These are phyloP conservation scores for Druceiella hillmani DNA, from an alignment of 2,888 invertebrate genomes.

Conservation along the genomic window DNA sequence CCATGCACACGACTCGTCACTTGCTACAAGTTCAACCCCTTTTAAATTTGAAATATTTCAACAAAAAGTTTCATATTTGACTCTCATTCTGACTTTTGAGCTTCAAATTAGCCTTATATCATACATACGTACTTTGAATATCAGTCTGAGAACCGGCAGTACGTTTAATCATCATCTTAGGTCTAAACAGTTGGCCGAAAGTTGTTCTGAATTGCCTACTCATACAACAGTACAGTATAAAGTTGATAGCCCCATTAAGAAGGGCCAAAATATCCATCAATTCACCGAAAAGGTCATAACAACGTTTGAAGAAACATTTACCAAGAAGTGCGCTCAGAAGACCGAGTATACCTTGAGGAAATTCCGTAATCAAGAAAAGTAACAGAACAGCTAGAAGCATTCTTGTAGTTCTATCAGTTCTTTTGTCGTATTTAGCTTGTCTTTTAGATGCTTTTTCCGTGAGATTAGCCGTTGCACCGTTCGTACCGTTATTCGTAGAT, in stretches of 20 bases:
- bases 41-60: too few relatives aligned
- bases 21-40: too few relatives aligned
- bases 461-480: too few relatives aligned
- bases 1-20: too few relatives aligned
- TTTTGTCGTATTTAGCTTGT: constrained; percentile 40
- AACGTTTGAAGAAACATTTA: constrained; percentile 68
- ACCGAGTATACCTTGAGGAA: constrained; percentile 72
- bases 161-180: too few relatives aligned
- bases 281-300: constrained; percentile 80
- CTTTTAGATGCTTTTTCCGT: too few relatives aligned
- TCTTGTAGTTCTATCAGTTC: constrained; percentile 76
- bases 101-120: too few relatives aligned
- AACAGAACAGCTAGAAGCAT: constrained; percentile 85
- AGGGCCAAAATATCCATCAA: constrained; percentile 87
- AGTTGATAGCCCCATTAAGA: constrained; percentile 89
- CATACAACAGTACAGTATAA: constrained; percentile 92
- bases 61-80: too few relatives aligned
- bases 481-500: constrained; percentile 36
- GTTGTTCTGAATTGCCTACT: constrained; percentile 80
- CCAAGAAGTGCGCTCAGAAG: constrained; percentile 46
- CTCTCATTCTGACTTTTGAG: too few relatives aligned
- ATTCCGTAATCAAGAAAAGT: constrained; percentile 82
- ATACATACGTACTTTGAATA: too few relatives aligned
- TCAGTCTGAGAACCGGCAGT: too few relatives aligned
- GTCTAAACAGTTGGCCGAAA: constrained; percentile 43